Conservation (phyloP, 2,113 vertebrate species). For the Oncorhynchus kisutch region DNA sequence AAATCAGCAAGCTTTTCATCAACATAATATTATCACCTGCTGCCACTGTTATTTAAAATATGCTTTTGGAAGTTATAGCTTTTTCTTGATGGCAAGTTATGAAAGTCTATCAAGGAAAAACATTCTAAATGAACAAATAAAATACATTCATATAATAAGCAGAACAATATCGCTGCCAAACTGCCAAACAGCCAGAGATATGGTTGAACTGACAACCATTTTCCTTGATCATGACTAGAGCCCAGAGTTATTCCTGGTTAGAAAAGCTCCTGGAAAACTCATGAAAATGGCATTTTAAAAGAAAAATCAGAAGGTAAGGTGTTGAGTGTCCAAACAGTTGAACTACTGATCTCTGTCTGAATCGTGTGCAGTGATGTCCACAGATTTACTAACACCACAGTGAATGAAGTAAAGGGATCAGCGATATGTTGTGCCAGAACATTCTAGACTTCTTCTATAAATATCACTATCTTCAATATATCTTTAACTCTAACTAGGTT, state of each 20-base stretch:
- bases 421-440: slow-evolving; percentile 2
- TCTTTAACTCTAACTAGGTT: neutral
- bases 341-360: neutral
- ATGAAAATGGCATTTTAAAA: neutral
- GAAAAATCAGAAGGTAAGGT: neutral
- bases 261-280: neutral
- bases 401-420: slow-evolving; percentile 47
- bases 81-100: neutral
- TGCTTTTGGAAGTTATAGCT: slow-evolving; percentile 10
- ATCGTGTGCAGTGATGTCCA: neutral
- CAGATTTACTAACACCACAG: slow-evolving; percentile 19
- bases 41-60: neutral
- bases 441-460: neutral
- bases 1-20: slow-evolving; percentile 1
- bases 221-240: neutral
- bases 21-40: slow-evolving; percentile 21
- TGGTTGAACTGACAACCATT: neutral
- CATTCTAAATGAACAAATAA: neutral
- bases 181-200: neutral
- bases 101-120: neutral
- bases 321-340: slow-evolving; percentile 19
- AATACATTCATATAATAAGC: neutral
- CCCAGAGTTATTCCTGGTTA: neutral
- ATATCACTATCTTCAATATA: neutral
- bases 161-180: neutral